Evolutionary conservation across 2,888 invertebrate genomes (phyloP), one percentile per base, ranked within the genome.

Genomic region (Coenonympha arcania): DNA sequence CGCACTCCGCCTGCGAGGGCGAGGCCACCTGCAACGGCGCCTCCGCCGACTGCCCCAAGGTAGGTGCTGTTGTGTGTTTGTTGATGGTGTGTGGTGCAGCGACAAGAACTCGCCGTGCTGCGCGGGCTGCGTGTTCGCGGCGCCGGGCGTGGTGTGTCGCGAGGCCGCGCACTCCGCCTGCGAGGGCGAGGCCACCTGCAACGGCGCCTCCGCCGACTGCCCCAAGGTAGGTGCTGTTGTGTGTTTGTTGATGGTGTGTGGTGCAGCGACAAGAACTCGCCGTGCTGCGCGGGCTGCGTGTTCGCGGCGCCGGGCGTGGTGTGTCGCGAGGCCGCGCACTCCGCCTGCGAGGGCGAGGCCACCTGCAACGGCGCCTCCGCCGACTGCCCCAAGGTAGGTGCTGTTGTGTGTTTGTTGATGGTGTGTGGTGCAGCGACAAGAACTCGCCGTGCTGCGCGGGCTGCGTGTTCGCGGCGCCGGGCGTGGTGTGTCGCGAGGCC

Each of bases 101-200:
- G 98, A 98, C 74, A 95, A 96, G 79, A 98, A 99, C 80, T 96
- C 96, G 0, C 96, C 96, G 3, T 98, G 98, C 71, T 98, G 98
- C 71, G 92, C 94, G 75, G 92, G 93, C 63, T 98, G 98, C 69
- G 92, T 93, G 68, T 95, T 92, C 73, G 95, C 96, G 88, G 89
- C 91, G 42, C 87, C 90, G 3, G 93, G 93, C 6, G 89, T 93
- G 31, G 95, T 95, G 73, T 98, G 98, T 68, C 90, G 96, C 43
- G 95, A 96, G 68, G 95, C 95, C 1, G 95, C 96, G 71, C 93
- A 93, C 67, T 92, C 95, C 0, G 95, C 96, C 18, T 98, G 97
- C 77, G 95, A 96, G 79, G 93, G 95, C 76, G 96, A 96, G 78
- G 95, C 96, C 30, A 89, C 93, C 48, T 95, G 95, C 73, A 95